Evolutionary conservation across 2,888 invertebrate genomes (phyloP), one percentile per base, ranked within the genome.

Genomic region (Eupithecia vulgata): DNA sequence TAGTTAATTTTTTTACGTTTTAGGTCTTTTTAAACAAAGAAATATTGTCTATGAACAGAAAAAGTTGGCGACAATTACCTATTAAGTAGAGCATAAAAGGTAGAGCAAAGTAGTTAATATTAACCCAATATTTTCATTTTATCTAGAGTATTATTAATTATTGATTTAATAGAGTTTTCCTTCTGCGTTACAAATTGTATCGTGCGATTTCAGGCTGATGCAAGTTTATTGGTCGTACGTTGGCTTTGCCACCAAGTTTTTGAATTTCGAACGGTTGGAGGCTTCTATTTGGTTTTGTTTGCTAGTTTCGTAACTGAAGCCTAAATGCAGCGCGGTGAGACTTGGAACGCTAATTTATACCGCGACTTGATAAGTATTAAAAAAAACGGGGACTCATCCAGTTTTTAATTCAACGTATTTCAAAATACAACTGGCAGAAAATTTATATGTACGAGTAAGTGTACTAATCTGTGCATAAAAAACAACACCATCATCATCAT

Each of bases 161-260:
- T 61, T 30, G 17, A 61, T 17, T 61, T 34, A 13, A n/a, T 3
- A 7, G 13, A 65, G 65, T 65, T 35, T 21, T 21, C n/a, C 65
- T 65, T 65, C 65, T 65, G 65, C 12, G 13, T n/a, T 25, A 35
- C n/a, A 40, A 13, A 42, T 10, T 65, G 34, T 42, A 68, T 48
- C 67, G 42, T 66, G 59, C 77, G 5, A 65, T 59, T 70, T 65
- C 75, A 73, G 74, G 87, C 83, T 85, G 84, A 85, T 84, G 84
- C 86, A 82, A 87, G 85, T 87, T 86, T 84, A 84, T 83, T 83
- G 76, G 71, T 45, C 70, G 72, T 67, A 76, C 74, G 74, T 71
- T 66, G 74, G 76, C 69, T 74, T 69, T 72, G 68, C 71, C 74
- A 70, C 70, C 75, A 72, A 75, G 72, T 72, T 73, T 76, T 74